These are phyloP conservation scores for Sphyrna mokarran DNA, from an alignment of 2,113 vertebrate species.

Conservation along the genomic window DNA sequence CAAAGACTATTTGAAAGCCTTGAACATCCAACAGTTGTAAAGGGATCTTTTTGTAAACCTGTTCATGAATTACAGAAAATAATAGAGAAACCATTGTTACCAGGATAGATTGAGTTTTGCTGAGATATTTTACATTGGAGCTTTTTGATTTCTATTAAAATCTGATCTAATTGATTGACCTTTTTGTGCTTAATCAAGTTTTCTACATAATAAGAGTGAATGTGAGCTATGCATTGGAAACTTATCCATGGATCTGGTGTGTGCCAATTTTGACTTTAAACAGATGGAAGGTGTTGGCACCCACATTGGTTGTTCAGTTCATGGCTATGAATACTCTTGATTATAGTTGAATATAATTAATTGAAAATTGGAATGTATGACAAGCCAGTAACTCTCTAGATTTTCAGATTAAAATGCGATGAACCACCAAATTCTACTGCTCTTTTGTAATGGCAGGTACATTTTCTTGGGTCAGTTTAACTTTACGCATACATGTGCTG, in stretches of 20 bases:
- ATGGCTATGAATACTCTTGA: background rate
- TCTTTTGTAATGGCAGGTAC: background rate
- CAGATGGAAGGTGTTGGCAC: background rate
- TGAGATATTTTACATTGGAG: background rate
- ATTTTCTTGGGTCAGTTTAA: background rate
- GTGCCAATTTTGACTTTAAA: background rate
- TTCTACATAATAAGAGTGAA: slow-evolving; percentile 4
- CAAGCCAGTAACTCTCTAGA: background rate
- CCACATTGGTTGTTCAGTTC: background rate
- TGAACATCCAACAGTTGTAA: too few relatives aligned
- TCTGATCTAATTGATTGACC: background rate
- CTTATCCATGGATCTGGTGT: background rate
- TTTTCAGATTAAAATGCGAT: background rate
- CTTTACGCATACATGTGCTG: background rate
- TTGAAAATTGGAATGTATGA: background rate
- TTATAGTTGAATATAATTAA: background rate
- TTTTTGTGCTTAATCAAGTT: slow-evolving; percentile 5
- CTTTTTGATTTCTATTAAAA: background rate
- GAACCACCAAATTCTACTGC: background rate
- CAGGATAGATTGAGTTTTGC: background rate
- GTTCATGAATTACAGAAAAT: background rate
- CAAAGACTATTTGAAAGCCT: background rate
- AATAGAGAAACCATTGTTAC: background rate
- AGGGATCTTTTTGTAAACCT: background rate
- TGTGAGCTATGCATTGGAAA: background rate